Base-by-base conservation (phyloP, 1,140 invertebrate species). In the Whitmania pigra region DNA sequence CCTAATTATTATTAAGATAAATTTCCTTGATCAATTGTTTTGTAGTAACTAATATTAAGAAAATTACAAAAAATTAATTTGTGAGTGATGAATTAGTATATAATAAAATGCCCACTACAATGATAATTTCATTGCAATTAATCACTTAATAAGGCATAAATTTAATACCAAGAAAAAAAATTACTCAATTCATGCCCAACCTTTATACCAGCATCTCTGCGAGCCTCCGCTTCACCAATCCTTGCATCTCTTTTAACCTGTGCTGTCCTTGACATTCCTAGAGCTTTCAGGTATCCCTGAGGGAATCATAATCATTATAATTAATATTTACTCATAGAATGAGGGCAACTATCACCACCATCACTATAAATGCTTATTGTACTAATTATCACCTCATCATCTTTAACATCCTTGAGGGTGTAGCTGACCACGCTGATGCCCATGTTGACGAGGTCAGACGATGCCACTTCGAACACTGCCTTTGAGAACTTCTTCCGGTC, bases 401-500 rank as follows among this genome's bases (percentile, higher is more conserved):
- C 95, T 75, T 93, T 85, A 75, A 98, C 93, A 84, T 98, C 94
- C 84, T 97, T 97, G 20, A 98, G 85, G 2, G 94, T 97, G 81
- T 97, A 97, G 2, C 93, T 97, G 13, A 98, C 93, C 7, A 97
- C 94, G 71, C 93, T 95, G 77, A 98, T 96, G 18, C 94, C 93
- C 93, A 97, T 97, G 80, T 96, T 96, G 73, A 96, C 91, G 72
- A 97, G 84, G 85, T 97, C 94, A 73, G 92, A 93, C 25, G 92
- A 94, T 11, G 85, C 85, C 36, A 84, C 81, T 69, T 74, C 82
- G 77, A 84, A 84, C 20, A 84, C 83, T 73, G 95, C 91, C 82
- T 95, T 95, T 75, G 93, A 95, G 83, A 98, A 98, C 83, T 97
- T 97, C 84, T 98, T 97, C 67, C 95, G 87, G 81, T 97, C 94